phyloP scores from a whole-genome alignment of 2,797 vertebrate genomes.

The Ispidina lecontei region DNA sequence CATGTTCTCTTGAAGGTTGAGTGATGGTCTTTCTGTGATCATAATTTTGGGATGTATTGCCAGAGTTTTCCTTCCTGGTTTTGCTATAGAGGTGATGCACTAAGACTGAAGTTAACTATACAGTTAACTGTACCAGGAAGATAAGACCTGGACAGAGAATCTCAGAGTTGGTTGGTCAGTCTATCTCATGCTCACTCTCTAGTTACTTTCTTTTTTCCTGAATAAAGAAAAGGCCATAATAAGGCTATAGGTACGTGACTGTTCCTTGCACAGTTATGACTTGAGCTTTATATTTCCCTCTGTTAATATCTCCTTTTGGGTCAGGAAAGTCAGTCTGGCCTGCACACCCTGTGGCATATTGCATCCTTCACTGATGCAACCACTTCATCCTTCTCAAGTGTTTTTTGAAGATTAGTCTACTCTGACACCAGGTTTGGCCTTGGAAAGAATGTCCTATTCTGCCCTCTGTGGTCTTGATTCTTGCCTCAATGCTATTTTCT shows the following conservation, averaged over 20 bases:
- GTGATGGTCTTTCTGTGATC: background rate
- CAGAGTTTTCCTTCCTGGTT: background rate
- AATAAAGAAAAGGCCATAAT: background rate
- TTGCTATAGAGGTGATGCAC: background rate
- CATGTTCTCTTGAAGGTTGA: background rate
- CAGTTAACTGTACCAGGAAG: background rate
- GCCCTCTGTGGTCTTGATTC: background rate
- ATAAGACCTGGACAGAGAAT: background rate
- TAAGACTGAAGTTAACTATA: background rate
- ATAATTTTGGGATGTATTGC: background rate
- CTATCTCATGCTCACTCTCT: background rate
- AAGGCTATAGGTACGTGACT: background rate
- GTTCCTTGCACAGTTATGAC: background rate
- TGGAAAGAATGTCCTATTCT: background rate
- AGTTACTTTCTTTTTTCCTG: background rate
- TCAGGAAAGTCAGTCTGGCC: background rate
- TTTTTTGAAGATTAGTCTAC: background rate
- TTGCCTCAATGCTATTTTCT: background rate
- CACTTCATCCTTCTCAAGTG: accelerated
- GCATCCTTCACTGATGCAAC: accelerated
- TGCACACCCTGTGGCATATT: accelerated
- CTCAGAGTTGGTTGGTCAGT: accelerated
- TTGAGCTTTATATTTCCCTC: background rate
- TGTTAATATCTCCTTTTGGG: background rate
- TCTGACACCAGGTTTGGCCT: background rate